Evolutionary conservation across 2,113 vertebrate species (phyloP).

Genomic region (Xenopus borealis): DNA sequence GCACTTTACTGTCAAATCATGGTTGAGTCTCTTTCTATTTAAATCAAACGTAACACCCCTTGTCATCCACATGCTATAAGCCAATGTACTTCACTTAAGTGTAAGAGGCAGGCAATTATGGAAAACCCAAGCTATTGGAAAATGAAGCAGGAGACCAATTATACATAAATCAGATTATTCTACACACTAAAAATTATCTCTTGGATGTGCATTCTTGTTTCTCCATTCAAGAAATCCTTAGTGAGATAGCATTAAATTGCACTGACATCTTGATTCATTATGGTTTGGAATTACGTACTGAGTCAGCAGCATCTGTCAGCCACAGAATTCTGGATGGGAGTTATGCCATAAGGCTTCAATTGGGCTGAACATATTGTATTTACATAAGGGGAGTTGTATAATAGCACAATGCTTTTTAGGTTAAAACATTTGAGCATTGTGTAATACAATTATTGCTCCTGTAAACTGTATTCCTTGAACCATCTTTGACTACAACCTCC

Average conservation of each 20-base stretch:
- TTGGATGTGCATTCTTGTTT: background rate
- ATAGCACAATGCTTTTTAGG: no score
- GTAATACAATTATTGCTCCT: no score
- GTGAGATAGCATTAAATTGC: background rate
- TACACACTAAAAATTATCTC: background rate
- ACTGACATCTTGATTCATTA: slow-evolving; percentile 3
- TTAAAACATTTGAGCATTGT: no score
- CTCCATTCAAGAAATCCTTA: background rate
- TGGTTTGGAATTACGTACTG: background rate
- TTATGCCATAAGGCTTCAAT: background rate
- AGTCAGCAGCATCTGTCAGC: background rate
- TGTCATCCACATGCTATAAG: background rate
- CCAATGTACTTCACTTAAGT: background rate
- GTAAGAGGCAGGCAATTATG: slow-evolving; percentile 1
- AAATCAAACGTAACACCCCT: background rate
- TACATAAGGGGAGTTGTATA: no score
- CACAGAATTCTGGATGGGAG: background rate
- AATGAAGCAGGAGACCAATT: background rate
- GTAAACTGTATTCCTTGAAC: no score
- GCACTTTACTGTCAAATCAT: slow-evolving; percentile 1
- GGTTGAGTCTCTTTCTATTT: slow-evolving; percentile 2
- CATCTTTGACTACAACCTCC: no score
- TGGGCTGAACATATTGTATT: no score
- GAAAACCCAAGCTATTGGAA: background rate
- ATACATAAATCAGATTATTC: background rate